Evolutionary conservation across 2,113 vertebrate species (phyloP).

Genomic region (Parus major): DNA sequence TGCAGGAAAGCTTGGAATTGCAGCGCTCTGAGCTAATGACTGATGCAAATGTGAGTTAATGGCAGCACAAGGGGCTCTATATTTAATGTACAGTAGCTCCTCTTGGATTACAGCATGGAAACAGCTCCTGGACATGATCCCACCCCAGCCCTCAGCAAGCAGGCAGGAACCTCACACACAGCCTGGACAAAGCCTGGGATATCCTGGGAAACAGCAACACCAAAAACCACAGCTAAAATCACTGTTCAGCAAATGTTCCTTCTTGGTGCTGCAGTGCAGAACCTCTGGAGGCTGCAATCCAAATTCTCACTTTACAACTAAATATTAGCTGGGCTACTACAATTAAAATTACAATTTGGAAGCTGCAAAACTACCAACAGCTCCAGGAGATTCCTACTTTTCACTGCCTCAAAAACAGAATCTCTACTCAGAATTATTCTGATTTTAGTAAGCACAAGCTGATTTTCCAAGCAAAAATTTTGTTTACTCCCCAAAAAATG

Average conservation of each 20-base stretch:
- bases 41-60: background rate
- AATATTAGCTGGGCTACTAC: background rate
- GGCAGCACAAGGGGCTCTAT: background rate
- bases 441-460: background rate
- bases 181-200: background rate
- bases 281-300: background rate
- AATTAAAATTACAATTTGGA: background rate
- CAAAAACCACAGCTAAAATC: background rate
- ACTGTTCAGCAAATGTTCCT: background rate
- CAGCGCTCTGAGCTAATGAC: background rate
- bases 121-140: background rate
- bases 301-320: background rate
- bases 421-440: background rate
- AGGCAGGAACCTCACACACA: background rate
- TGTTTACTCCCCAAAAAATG: background rate
- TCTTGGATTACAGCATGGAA: background rate
- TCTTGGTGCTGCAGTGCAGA: background rate
- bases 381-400: background rate
- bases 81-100: slow-evolving; percentile 4
- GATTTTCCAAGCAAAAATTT: background rate
- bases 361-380: background rate
- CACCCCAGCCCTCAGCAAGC: background rate
- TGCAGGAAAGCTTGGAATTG: background rate
- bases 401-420: background rate
- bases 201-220: background rate